Percentiles rank a stretch among this genome's conserved stretches.
These are phyloP conservation scores for Cliona cf. orientalis DNA, from an alignment of 37 sponge, comb jelly and placozoan genomes.

Conservation along the genomic window DNA sequence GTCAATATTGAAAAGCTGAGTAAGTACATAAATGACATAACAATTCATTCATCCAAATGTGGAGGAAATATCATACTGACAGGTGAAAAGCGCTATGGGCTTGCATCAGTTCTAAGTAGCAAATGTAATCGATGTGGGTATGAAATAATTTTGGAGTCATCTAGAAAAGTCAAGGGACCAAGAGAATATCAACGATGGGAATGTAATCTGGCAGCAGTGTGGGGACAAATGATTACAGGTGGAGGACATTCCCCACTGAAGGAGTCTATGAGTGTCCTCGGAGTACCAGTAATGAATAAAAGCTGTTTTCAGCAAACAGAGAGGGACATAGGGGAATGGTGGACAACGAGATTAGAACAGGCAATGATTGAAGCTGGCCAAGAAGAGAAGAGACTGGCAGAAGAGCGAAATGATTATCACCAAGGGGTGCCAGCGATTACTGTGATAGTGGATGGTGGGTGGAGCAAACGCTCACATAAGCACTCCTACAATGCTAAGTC, in stretches of 20 bases:
- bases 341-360: neutral
- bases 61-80: constrained; percentile 10
- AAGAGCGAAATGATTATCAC: constrained; percentile 10
- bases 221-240: constrained; percentile 65
- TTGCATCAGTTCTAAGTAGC: constrained; percentile 32
- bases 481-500: constrained; percentile 68
- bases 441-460: constrained; percentile 34
- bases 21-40: constrained; percentile 18
- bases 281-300: constrained; percentile 48
- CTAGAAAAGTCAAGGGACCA: constrained; percentile 35
- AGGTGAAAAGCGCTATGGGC: constrained; percentile 34
- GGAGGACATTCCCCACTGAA: constrained; percentile 38
- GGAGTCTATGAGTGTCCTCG: constrained; percentile 18
- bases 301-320: constrained; percentile 27
- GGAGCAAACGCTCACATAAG: constrained; percentile 37
- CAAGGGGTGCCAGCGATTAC: constrained; percentile 32
- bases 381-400: constrained; percentile 36
- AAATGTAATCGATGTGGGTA: neutral
- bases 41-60: constrained; percentile 3
- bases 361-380: constrained; percentile 15
- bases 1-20: constrained; percentile 23
- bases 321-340: constrained; percentile 20
- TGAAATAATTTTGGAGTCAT: constrained; percentile 9
- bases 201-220: constrained; percentile 49
- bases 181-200: constrained; percentile 23